Evolutionary conservation across 2,113 vertebrate genomes (phyloP).

Genomic region (Triplophysa siluroides): DNA sequence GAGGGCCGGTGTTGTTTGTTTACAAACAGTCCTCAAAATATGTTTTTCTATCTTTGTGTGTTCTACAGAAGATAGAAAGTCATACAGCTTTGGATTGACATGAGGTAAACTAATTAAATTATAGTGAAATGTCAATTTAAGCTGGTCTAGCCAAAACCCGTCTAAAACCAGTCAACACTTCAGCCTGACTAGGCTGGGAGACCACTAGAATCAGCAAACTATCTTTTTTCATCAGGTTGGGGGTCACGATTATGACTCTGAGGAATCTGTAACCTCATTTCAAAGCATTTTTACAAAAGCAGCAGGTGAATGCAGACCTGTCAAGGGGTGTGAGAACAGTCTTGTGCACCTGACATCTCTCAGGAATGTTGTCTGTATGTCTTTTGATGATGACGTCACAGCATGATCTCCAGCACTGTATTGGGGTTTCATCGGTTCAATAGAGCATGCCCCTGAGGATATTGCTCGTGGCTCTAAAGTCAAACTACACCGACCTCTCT

Average conservation of each 20-base stretch:
- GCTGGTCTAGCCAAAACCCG: too few species aligned
- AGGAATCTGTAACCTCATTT: constrained; percentile 4
- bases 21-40: too few species aligned
- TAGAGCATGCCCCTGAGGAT: not conserved
- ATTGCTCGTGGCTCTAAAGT: constrained; percentile 3
- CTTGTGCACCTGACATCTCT: not conserved
- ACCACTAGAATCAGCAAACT: too few species aligned
- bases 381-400: not conserved
- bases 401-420: not conserved
- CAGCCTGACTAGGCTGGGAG: too few species aligned
- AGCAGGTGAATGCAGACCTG: not conserved
- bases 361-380: not conserved
- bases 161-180: too few species aligned
- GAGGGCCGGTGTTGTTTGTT: too few species aligned
- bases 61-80: too few species aligned
- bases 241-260: not conserved
- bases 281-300: not conserved
- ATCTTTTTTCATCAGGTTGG: too few species aligned
- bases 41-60: too few species aligned
- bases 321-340: not conserved
- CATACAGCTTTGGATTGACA: too few species aligned
- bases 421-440: not conserved
- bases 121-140: too few species aligned
- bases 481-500: not conserved
- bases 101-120: too few species aligned